Evolutionary conservation across 2,113 vertebrate species (phyloP), one percentile per base, ranked within the genome.

Genomic region (Rana temporaria): DNA sequence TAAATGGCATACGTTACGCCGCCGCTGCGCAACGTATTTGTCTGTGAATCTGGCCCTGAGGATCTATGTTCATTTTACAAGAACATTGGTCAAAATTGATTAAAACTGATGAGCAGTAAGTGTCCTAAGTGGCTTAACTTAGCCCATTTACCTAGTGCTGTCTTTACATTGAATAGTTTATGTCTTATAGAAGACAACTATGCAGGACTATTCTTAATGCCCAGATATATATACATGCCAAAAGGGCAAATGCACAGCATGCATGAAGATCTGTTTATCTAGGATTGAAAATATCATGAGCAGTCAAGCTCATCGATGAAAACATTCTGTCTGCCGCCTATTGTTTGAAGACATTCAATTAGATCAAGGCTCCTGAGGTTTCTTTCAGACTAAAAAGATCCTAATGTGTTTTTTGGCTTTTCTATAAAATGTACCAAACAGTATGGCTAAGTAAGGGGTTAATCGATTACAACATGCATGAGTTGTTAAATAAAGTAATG

Each of bases 311-410:
- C 59, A 19, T 63, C 73, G 32, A 64, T 76, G 60, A 76, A 76
- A 76, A 62, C 73, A 42, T 76, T 16, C 38, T 76, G 73, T 64
- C 73, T 64, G 73, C 32, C 60, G 34, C 59, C 73, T 52, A 18
- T 38, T 48, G 38, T 76, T 64, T 64, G 73, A 26, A 76, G 73
- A 76, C 59, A 63, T 63, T 52, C 73, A 62, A 63, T 76, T 63
- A 62, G 32, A 62, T 57, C 18, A 2, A 73, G 30, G 56, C 70
- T 73, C 53, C 9, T 73, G 70, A 73, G 38, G 22, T 19, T 63
- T 63, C 38, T 63, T 76, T 60, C 38, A 26, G 34, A 20, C 22
- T 62, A 63, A 42, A 3, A n/a, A 76, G 18, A 63, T 76, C 20
- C n/a, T 63, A 63, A 76, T 63, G 14, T 63, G 38, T 74, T 74